phyloP scores from a whole-genome alignment of 2,888 invertebrate species.

The Amiota minor region DNA sequence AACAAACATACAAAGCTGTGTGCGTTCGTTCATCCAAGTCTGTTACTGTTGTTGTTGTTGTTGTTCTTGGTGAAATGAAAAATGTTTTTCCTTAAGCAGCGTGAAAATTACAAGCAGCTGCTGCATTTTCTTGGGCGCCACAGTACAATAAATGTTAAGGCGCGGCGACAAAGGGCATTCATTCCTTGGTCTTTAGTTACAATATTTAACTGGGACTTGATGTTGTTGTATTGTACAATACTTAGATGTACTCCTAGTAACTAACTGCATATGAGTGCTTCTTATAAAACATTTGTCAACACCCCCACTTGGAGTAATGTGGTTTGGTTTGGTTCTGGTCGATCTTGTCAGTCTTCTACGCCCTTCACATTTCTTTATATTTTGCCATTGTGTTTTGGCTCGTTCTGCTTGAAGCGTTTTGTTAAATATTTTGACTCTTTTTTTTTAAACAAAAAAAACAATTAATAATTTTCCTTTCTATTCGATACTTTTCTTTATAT shows the following conservation, averaged over 20 bases:
- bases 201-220: no score
- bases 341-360: not conserved
- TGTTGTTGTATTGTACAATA: no score
- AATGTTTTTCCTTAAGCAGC: conserved; percentile 55
- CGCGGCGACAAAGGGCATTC: conserved; percentile 1
- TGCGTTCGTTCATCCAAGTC: not conserved
- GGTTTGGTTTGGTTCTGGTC: not conserved
- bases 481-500: not conserved
- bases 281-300: conserved; percentile 68
- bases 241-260: no score
- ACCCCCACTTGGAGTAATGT: conserved; percentile 43
- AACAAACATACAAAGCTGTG: not conserved
- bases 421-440: conserved; percentile 61
- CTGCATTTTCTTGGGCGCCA: conserved; percentile 29
- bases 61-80: conserved; percentile 46
- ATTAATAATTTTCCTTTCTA: conserved; percentile 44
- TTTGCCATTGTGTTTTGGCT: not conserved
- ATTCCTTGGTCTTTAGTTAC: not conserved
- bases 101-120: conserved; percentile 67
- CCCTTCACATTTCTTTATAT: not conserved
- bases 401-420: not conserved
- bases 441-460: conserved; percentile 43
- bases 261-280: conserved; percentile 21
- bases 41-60: conserved; percentile 1
- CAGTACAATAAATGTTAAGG: not conserved